A percentile compares a stretch with the other conserved stretches of the same genome.
Conservation (phyloP, 2,888 invertebrate genomes). For the Agrochola litura region DNA sequence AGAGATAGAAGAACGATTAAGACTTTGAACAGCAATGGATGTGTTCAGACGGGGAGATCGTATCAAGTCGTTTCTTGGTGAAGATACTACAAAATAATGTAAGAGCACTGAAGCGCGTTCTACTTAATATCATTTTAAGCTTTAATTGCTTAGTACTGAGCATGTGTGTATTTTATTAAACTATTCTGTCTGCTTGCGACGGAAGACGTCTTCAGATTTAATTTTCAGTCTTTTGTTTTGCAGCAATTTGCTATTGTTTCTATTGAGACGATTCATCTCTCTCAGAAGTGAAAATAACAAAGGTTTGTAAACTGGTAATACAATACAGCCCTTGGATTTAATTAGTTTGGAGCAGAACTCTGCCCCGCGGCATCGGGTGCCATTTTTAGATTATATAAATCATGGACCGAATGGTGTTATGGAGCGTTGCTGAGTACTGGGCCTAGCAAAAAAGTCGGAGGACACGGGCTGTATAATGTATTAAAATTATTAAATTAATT, state of each 20-base stretch:
- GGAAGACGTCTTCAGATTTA: slow-evolving; percentile 63
- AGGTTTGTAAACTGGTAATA: slow-evolving; percentile 65
- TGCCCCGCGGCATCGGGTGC: slow-evolving; percentile 38
- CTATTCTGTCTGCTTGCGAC: slow-evolving; percentile 60
- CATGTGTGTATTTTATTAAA: slow-evolving; percentile 66
- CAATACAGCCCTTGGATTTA: slow-evolving; percentile 61
- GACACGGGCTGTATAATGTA: too few relatives aligned
- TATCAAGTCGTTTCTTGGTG: slow-evolving; percentile 31
- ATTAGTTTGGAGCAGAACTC: slow-evolving; percentile 57
- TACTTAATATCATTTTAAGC: slow-evolving; percentile 62
- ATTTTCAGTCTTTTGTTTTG: slow-evolving; percentile 68
- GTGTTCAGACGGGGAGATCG: slow-evolving; percentile 10
- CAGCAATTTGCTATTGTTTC: slow-evolving; percentile 67
- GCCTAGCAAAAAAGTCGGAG: not conserved
- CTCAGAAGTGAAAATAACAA: slow-evolving; percentile 54
- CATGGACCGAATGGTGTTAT: too few relatives aligned
- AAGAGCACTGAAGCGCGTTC: slow-evolving; percentile 53
- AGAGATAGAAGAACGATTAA: slow-evolving; percentile 19
- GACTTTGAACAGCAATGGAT: slow-evolving; percentile 45
- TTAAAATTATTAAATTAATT: too few relatives aligned
- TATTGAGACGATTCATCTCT: slow-evolving; percentile 57
- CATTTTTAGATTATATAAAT: slow-evolving; percentile 41
- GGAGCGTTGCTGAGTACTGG: not conserved
- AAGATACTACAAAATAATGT: slow-evolving; percentile 59
- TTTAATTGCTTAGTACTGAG: slow-evolving; percentile 57